Evolutionary conservation across 2,888 invertebrate species (phyloP).

Genomic region (Erpobdella octoculata): DNA sequence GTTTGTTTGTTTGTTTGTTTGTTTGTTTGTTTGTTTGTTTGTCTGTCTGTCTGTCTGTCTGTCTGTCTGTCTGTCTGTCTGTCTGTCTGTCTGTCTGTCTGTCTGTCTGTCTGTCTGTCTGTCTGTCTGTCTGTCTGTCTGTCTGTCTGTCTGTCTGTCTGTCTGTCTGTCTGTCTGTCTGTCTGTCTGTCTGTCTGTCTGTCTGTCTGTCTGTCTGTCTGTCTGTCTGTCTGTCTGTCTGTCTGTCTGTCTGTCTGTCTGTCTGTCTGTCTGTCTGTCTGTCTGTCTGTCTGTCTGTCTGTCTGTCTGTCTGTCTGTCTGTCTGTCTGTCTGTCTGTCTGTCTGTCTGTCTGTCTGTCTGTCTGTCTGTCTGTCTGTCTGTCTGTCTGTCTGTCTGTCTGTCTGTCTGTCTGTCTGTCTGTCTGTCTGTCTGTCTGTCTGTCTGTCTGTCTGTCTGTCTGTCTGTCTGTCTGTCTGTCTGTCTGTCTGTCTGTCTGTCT

Average conservation of each 20-base stretch:
- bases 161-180: background rate
- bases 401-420: too few species aligned
- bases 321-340: background rate
- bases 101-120: background rate
- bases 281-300: background rate
- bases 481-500: too few species aligned
- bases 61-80: background rate
- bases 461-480: too few species aligned
- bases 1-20: background rate
- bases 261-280: background rate
- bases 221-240: background rate
- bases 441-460: too few species aligned
- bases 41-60: too few species aligned
- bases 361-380: background rate
- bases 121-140: background rate
- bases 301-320: background rate
- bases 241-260: too few species aligned
- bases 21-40: too few species aligned
- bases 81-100: background rate
- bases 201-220: background rate
- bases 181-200: background rate
- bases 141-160: background rate
- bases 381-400: too few species aligned
- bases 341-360: background rate
- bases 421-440: too few species aligned